phyloP scores from a whole-genome alignment of 2,113 vertebrate species.

The Anolis sagrei region DNA sequence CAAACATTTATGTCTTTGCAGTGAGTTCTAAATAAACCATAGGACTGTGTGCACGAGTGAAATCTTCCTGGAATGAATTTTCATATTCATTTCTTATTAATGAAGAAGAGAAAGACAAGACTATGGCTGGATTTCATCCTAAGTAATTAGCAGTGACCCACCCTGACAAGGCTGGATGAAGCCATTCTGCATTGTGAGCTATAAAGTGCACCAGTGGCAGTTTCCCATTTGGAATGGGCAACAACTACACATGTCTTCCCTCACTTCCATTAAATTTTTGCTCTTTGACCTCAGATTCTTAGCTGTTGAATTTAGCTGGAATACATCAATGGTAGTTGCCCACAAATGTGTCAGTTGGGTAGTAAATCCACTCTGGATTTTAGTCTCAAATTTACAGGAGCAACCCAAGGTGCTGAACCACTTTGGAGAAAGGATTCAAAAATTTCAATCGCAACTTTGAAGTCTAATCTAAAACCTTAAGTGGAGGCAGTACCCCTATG shows the following conservation, averaged over 20 bases:
- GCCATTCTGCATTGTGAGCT: constrained; percentile 3
- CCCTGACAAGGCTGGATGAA: constrained; percentile 31
- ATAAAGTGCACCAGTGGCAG: constrained; percentile 44
- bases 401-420: no score
- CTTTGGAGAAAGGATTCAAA: no score
- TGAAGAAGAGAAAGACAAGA: not conserved
- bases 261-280: not conserved
- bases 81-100: constrained; percentile 18
- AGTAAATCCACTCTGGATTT: not conserved
- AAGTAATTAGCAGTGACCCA: constrained; percentile 41
- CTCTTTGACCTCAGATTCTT: constrained; percentile 13
- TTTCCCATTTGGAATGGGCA: constrained; percentile 53
- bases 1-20: constrained; percentile 21
- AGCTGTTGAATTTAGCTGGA: constrained; percentile 57
- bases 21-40: constrained; percentile 38
- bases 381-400: no score
- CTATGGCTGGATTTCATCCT: constrained; percentile 42
- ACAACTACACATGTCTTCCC: not conserved
- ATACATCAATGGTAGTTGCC: constrained; percentile 29
- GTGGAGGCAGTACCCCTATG: no score
- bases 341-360: not conserved
- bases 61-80: constrained; percentile 15
- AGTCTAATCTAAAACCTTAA: no score
- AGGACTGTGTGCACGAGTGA: not conserved
- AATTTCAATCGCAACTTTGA: no score